Evolutionary conservation across 2,797 vertebrate species (phyloP).

Genomic region (Apogon hyalosoma): DNA sequence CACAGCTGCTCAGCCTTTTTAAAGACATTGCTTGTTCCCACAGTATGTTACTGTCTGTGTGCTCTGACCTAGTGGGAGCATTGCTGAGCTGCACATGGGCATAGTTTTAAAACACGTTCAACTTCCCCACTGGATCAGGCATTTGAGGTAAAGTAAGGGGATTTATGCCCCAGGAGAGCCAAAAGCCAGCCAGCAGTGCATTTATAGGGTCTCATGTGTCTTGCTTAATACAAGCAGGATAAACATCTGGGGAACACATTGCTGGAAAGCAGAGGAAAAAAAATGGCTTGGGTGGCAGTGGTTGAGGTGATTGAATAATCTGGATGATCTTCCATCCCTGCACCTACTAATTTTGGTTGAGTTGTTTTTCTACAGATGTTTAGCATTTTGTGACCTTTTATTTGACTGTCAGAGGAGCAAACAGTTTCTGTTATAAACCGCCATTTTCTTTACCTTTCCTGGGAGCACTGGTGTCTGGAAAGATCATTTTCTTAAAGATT

Average conservation of each 20-base stretch:
- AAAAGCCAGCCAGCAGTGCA: slow-evolving; percentile 70
- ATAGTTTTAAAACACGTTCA: slow-evolving; percentile 57
- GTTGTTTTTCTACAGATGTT: slow-evolving; percentile 81
- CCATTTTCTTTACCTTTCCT: slow-evolving; percentile 62
- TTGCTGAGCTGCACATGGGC: slow-evolving; percentile 56
- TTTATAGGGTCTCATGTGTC: slow-evolving; percentile 81
- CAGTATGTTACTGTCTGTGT: slow-evolving; percentile 57
- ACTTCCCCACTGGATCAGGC: slow-evolving; percentile 44
- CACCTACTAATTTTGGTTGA: slow-evolving; percentile 78
- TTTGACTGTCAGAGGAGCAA: slow-evolving; percentile 44
- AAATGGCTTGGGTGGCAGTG: slow-evolving; percentile 73
- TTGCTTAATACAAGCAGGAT: slow-evolving; percentile 80
- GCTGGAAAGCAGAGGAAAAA: slow-evolving; percentile 63
- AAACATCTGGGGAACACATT: slow-evolving; percentile 88
- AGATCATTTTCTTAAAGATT: slow-evolving; percentile 50
- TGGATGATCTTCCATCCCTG: slow-evolving; percentile 70
- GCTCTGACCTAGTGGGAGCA: slow-evolving; percentile 60
- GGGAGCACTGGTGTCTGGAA: slow-evolving; percentile 44
- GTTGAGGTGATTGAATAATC: slow-evolving; percentile 76
- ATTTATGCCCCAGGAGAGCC: slow-evolving; percentile 74
- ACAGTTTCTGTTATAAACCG: slow-evolving; percentile 24
- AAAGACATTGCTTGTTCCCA: slow-evolving; percentile 58
- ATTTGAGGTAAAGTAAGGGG: slow-evolving; percentile 70
- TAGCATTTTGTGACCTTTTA: slow-evolving; percentile 69
- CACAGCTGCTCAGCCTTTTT: slow-evolving; percentile 59